These are phyloP conservation scores for Stenodema calcarata DNA, from an alignment of 2,888 invertebrate species.

Conservation along the genomic window DNA sequence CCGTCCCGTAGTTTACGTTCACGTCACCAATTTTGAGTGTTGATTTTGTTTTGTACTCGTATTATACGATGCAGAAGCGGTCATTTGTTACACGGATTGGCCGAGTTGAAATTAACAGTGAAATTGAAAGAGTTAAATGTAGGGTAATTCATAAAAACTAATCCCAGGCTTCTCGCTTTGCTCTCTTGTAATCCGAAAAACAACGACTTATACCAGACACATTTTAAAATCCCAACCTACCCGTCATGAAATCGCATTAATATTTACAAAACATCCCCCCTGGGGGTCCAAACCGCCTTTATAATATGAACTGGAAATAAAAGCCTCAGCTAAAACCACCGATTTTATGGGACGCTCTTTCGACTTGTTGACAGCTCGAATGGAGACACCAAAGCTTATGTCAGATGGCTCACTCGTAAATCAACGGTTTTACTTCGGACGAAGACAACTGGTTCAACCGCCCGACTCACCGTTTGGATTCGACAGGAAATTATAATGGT, in stretches of 20 bases:
- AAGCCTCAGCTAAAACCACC: not conserved
- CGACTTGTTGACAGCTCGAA: slow-evolving; percentile 19
- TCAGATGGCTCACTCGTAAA: not conserved
- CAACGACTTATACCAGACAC: not conserved
- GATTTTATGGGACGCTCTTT: not conserved
- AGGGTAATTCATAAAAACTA: too few species aligned
- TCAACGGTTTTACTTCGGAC: not conserved
- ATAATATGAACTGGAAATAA: not conserved
- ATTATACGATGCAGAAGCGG: too few species aligned
- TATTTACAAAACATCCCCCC: not conserved
- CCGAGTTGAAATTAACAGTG: too few species aligned
- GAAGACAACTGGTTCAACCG: not conserved
- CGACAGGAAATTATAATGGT: not conserved
- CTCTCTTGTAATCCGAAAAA: not conserved
- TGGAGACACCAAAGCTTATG: slow-evolving; percentile 32
- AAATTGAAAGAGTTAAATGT: too few species aligned
- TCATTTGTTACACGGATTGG: too few species aligned
- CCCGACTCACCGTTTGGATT: not conserved
- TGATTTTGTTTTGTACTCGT: too few species aligned
- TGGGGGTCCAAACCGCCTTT: not conserved
- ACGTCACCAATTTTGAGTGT: too few species aligned
- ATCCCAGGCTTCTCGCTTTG: not conserved
- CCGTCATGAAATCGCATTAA: not conserved
- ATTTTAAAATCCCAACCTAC: not conserved
- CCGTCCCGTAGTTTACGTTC: too few species aligned